Evolutionary conservation across 2,888 invertebrate genomes (phyloP), one percentile per base, ranked within the genome.

Genomic region (Silvanus unidentatus): DNA sequence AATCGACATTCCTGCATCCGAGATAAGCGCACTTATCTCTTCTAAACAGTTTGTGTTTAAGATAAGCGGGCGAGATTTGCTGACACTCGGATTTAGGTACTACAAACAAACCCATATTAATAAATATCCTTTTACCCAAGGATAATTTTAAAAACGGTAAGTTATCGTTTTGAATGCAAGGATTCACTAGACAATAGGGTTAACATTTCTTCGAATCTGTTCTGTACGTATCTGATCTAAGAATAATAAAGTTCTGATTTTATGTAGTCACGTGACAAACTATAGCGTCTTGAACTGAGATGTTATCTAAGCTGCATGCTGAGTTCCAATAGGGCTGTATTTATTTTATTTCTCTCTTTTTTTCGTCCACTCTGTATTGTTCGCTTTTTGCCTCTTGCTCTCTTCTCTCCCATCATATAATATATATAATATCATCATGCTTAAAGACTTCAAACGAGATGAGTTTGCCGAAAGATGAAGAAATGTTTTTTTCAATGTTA

Each of bases 191-290:
- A 37, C 37, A 37, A 37, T 37, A 37, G 37, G 37, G 15, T 15
- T 37, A 37, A 37, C 37, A 28, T 35, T 44, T 40, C 40, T 36
- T 36, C 36, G 37, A 40, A 40, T 38, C 16, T 27, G 37, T 37
- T 37, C 13, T 37, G 16, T 37, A 15, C 6, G 16, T 46, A 46
- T 46, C 39, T 42, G 42, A 42, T 42, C 46, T 43, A 36, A 42
- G 42, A 39, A 48, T 43, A 47, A 42, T 49, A 49, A 49, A 49
- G 47, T 47, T 47, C 44, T 44, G 46, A 49, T 49, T 47, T 49
- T 49, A 49, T 49, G 44, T 42, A 40, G 47, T 47, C 47, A 49
- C 49, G 44, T 49, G 49, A 49, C 47, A 43, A 46, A 46, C 44
- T 46, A 40, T 44, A 37, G 47, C 42, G 44, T 39, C 47, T 42